These are phyloP conservation scores for Bryconaethiops microstoma DNA, from an alignment of 2,797 vertebrate species.

Conservation along the genomic window DNA sequence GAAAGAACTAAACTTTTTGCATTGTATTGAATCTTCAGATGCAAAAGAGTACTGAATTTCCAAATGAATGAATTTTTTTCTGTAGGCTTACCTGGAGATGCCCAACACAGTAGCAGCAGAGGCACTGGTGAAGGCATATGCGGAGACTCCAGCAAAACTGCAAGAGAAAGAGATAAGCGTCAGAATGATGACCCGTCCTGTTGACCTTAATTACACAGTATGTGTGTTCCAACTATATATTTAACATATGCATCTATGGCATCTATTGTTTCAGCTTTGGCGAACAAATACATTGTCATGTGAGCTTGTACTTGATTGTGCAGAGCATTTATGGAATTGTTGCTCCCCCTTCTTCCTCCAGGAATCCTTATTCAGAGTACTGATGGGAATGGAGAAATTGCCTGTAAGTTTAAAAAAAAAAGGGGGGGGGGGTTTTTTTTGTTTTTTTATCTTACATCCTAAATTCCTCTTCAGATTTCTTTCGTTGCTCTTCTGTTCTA, in stretches of 20 bases:
- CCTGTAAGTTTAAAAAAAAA: slow-evolving; percentile 66
- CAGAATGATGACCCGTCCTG: slow-evolving; percentile 65
- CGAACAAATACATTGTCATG: too few species aligned
- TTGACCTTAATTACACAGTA: slow-evolving; percentile 76
- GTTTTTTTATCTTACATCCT: slow-evolving; percentile 2
- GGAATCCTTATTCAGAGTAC: slow-evolving; percentile 78
- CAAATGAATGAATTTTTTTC: not conserved
- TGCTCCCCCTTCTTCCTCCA: slow-evolving; percentile 50
- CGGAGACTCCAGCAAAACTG: slow-evolving; percentile 75
- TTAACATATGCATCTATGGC: too few species aligned
- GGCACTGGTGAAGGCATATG: slow-evolving; percentile 82
- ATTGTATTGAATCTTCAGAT: not conserved
- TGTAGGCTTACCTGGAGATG: slow-evolving; percentile 80
- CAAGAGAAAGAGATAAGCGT: slow-evolving; percentile 76
- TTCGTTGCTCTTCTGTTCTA: not conserved
- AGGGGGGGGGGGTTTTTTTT: too few species aligned
- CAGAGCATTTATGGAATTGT: too few species aligned
- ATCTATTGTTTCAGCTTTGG: too few species aligned
- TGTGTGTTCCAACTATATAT: slow-evolving; percentile 36
- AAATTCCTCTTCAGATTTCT: not conserved
- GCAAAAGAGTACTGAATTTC: not conserved
- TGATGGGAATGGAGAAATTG: slow-evolving; percentile 76
- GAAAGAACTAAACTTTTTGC: not conserved
- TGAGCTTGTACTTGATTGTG: too few species aligned
- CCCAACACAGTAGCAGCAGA: slow-evolving; percentile 71